phyloP scores from a whole-genome alignment of 2,797 vertebrate species.

The Schizothorax lantsangensis region DNA sequence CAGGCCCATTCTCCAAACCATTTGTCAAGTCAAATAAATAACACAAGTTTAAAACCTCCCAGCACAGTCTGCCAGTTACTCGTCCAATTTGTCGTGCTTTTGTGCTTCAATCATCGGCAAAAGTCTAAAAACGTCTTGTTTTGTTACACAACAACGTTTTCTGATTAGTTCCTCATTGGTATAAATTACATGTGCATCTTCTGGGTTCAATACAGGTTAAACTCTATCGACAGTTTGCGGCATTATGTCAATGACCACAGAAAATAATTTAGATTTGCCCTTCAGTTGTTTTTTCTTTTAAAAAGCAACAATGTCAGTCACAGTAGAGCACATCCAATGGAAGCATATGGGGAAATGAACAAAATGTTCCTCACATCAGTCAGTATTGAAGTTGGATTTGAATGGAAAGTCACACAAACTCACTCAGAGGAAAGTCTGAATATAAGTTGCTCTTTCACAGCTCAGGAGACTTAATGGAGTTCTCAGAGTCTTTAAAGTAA shows the following conservation, averaged over 20 bases:
- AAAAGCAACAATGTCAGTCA: neutral
- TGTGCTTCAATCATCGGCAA: neutral
- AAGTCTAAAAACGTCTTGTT: neutral
- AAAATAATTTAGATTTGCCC: neutral
- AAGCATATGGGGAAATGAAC: neutral
- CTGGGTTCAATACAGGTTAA: neutral
- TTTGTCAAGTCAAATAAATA: slow-evolving; percentile 32
- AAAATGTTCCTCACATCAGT: neutral
- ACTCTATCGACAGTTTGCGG: neutral
- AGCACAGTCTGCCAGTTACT: neutral
- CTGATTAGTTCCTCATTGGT: neutral
- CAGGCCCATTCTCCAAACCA: slow-evolving; percentile 38
- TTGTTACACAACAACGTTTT: neutral
- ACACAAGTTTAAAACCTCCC: slow-evolving; percentile 11
- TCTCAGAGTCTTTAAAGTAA: neutral
- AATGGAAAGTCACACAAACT: neutral
- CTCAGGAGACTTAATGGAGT: neutral
- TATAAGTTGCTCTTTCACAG: slow-evolving; percentile 1
- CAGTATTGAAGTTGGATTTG: neutral
- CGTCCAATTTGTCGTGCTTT: neutral
- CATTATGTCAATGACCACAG: neutral
- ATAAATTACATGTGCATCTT: neutral
- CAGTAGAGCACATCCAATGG: neutral
- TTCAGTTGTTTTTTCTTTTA: neutral
- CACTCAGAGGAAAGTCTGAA: neutral